phyloP scores from a whole-genome alignment of 2,113 vertebrate species.

The Heterotilapia buettikoferi region DNA sequence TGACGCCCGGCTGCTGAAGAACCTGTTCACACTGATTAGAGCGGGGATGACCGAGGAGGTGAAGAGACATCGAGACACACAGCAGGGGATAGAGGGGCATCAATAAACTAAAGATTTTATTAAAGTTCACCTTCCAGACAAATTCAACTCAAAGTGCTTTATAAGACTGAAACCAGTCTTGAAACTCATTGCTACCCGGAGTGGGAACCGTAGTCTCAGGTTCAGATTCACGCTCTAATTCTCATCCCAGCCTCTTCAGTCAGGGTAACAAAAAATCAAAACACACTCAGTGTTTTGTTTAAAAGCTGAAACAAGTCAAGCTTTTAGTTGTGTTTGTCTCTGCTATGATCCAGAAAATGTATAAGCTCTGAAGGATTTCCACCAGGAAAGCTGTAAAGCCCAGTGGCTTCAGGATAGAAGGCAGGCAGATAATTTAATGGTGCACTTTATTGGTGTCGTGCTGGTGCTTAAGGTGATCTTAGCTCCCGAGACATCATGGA shows the following conservation, averaged over 20 bases:
- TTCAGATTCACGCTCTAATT: background rate
- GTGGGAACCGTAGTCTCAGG: background rate
- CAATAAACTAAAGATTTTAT: background rate
- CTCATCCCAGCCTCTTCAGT: background rate
- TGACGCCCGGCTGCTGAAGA: conserved; percentile 86
- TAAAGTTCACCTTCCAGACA: background rate
- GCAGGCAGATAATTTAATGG: background rate
- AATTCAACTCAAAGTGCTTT: background rate
- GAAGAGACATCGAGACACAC: background rate
- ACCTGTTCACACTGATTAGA: conserved; percentile 90
- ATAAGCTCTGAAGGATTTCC: background rate
- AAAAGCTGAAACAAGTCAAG: background rate
- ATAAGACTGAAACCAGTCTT: background rate
- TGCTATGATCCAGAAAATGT: background rate
- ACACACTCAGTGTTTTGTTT: background rate
- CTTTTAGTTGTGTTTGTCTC: background rate
- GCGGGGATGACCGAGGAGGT: conserved; percentile 97
- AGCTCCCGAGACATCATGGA: too few species aligned
- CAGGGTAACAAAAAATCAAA: background rate
- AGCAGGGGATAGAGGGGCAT: background rate
- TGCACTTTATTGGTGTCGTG: background rate
- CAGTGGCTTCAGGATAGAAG: background rate
- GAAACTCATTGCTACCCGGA: background rate
- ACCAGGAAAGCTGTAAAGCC: background rate
- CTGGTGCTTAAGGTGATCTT: background rate